Conservation (phyloP, 2,888 invertebrate genomes). For the Oscheius onirici region DNA sequence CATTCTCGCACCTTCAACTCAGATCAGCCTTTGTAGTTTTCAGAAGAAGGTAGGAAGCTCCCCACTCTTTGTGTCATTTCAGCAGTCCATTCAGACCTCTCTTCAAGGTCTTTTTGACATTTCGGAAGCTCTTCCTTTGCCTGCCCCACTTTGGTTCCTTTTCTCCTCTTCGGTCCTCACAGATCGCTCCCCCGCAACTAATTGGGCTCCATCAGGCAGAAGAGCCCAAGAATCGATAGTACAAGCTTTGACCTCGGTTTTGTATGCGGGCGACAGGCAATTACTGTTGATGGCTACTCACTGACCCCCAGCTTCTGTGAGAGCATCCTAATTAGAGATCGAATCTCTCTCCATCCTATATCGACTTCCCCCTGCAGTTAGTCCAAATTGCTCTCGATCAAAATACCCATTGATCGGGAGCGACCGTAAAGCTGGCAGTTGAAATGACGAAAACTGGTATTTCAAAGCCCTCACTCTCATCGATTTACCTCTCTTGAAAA, state of each 20-base stretch:
- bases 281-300: constrained; percentile 12
- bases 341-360: not conserved
- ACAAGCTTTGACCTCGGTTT: constrained; percentile 33
- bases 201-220: constrained; percentile 11
- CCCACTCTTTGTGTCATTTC: too few species aligned
- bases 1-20: too few species aligned
- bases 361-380: not conserved
- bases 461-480: not conserved
- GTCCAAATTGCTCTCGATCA: constrained; percentile 1
- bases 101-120: too few species aligned
- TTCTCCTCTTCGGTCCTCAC: not conserved
- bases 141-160: not conserved
- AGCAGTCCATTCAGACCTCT: too few species aligned
- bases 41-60: too few species aligned
- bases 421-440: not conserved
- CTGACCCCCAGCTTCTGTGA: not conserved
- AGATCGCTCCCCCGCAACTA: not conserved
- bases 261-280: constrained; percentile 25
- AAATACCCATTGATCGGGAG: not conserved
- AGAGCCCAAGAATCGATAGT: constrained; percentile 20
- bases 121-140: too few species aligned
- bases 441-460: not conserved
- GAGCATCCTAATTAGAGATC: not conserved
- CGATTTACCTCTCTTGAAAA: not conserved
- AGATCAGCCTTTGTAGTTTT: too few species aligned